Conservation (phyloP, 1,140 invertebrate species). For the Drosophila rhopaloa region DNA sequence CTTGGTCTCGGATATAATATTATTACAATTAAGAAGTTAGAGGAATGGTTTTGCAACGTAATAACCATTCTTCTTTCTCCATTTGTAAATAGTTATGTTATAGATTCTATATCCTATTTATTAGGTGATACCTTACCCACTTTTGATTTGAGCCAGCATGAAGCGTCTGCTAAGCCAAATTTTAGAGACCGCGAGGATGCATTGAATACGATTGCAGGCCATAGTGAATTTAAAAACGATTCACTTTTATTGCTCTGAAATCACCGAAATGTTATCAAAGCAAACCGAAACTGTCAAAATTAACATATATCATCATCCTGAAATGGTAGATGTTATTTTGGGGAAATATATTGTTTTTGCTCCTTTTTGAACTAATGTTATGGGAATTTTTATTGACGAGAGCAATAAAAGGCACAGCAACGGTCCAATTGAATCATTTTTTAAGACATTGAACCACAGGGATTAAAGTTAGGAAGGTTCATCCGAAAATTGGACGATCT, state of each 20-base stretch:
- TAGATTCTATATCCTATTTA: too few relatives aligned
- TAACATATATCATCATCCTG: not conserved
- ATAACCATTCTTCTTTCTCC: too few relatives aligned
- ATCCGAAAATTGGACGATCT: constrained; percentile 10
- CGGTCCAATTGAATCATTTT: not conserved
- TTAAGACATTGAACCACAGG: not conserved
- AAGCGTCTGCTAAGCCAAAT: not conserved
- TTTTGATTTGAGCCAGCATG: not conserved
- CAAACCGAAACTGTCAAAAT: not conserved
- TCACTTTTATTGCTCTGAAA: not conserved
- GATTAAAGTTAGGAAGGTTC: constrained; percentile 4
- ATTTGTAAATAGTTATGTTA: not conserved
- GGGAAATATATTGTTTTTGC: too few relatives aligned
- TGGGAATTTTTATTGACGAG: constrained; percentile 12
- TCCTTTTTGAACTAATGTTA: constrained; percentile 9
- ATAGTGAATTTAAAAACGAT: not conserved
- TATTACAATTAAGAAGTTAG: too few relatives aligned
- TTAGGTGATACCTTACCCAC: not conserved
- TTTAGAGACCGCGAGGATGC: too few relatives aligned
- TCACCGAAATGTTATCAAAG: not conserved
- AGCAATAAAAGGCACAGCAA: constrained; percentile 14
- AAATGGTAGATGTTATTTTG: constrained; percentile 10
- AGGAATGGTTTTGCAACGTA: too few relatives aligned
- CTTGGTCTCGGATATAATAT: too few relatives aligned
- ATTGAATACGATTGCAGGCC: not conserved